Percentiles rank a stretch among this genome's conserved stretches.
Conservation (phyloP, 2,113 vertebrate species). For the Silurus meridionalis region DNA sequence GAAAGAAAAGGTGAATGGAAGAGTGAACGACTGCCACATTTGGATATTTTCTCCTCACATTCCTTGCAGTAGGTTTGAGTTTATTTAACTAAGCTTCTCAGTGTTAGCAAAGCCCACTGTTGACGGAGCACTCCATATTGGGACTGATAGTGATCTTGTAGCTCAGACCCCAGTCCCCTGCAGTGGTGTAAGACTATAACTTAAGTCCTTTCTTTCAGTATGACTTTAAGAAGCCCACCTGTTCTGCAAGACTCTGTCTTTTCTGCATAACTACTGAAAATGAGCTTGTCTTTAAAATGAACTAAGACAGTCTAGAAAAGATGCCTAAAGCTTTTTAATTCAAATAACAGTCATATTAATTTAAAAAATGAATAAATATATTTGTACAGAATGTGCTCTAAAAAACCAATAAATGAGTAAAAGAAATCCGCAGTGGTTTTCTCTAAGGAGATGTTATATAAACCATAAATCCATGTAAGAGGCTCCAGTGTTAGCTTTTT, state of each 20-base stretch:
- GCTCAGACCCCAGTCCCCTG: conserved; percentile 64
- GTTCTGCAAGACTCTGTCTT: conserved; percentile 62
- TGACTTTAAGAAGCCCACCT: conserved; percentile 66
- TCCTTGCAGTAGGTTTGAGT: conserved; percentile 46
- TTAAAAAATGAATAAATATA: background rate
- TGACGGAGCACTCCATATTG: conserved; percentile 60
- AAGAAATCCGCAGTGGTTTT: background rate
- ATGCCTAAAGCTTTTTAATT: background rate
- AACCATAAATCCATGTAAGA: no score
- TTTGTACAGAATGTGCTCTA: background rate
- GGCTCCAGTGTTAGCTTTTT: background rate
- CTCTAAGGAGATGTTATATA: background rate
- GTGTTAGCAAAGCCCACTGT: conserved; percentile 67
- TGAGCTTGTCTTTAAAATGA: background rate
- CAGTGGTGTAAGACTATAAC: conserved; percentile 75
- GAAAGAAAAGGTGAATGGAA: conserved; percentile 20
- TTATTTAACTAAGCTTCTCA: conserved; percentile 65
- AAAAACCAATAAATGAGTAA: no score
- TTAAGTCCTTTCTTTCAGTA: conserved; percentile 69
- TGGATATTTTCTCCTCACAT: conserved; percentile 45
- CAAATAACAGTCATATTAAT: background rate
- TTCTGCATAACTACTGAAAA: conserved; percentile 41
- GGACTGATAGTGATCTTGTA: conserved; percentile 72
- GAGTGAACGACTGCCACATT: conserved; percentile 21
- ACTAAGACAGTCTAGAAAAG: background rate